A percentile compares a stretch with the other conserved stretches of the same genome.
Evolutionary conservation across 2,888 invertebrate genomes (phyloP).

Genomic region (Idaea dimidiata): DNA sequence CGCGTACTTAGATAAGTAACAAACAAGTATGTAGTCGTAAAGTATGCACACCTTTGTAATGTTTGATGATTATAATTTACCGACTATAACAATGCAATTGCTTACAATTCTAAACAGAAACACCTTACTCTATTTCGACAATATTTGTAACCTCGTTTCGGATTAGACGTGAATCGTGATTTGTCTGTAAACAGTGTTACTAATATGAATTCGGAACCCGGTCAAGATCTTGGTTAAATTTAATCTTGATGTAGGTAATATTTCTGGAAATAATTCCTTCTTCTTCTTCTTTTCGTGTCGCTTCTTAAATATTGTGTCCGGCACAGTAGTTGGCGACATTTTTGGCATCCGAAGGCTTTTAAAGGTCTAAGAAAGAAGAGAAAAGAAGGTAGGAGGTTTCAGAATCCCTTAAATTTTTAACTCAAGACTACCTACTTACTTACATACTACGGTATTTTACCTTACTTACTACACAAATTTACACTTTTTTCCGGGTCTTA

Average conservation of each 20-base stretch:
- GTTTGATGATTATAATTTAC: neutral
- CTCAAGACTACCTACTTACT: neutral
- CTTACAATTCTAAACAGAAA: slow-evolving; percentile 24
- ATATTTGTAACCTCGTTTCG: slow-evolving; percentile 34
- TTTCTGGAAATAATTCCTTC: slow-evolving; percentile 17
- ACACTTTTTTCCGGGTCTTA: no score
- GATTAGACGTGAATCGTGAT: slow-evolving; percentile 40
- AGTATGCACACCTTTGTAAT: neutral
- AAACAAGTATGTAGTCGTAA: neutral
- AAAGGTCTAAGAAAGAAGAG: no score
- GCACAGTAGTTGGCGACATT: no score
- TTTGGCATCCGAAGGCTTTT: no score
- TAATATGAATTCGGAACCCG: slow-evolving; percentile 36
- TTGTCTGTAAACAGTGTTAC: slow-evolving; percentile 42
- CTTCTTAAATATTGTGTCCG: no score
- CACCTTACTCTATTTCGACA: slow-evolving; percentile 24
- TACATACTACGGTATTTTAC: neutral
- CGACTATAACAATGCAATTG: slow-evolving; percentile 1
- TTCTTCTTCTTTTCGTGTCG: no score
- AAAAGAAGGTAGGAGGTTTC: no score
- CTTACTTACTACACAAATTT: no score
- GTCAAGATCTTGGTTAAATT: slow-evolving; percentile 26
- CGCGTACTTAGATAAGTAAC: neutral
- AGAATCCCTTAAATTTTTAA: slow-evolving; percentile 18
- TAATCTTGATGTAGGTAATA: slow-evolving; percentile 5